These are phyloP conservation scores for Platycnemis pennipes DNA, from an alignment of 2,888 invertebrate genomes.

Conservation along the genomic window DNA sequence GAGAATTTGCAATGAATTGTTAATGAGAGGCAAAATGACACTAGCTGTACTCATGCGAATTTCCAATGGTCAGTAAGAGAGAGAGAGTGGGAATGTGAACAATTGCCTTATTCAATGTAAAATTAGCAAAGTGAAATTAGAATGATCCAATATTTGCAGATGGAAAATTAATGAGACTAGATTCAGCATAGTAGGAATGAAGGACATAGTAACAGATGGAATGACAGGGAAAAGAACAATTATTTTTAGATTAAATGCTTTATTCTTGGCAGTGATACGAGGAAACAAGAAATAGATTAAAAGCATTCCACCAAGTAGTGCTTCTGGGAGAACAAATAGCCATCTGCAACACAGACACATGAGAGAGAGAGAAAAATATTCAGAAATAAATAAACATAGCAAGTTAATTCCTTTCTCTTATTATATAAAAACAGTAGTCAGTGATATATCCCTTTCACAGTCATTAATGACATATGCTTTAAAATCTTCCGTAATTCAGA, in stretches of 20 bases:
- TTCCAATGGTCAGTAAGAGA: not conserved
- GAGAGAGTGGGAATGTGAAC: not conserved
- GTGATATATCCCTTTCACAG: not conserved
- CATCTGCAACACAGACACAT: constrained; percentile 18
- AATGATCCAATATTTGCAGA: not conserved
- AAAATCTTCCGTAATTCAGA: not conserved
- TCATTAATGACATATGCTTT: not conserved
- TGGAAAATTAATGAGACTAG: not conserved
- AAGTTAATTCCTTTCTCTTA: not conserved
- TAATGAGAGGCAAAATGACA: not conserved
- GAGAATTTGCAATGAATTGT: not conserved
- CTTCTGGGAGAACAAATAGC: not conserved
- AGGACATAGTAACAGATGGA: not conserved
- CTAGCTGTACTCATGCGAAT: not conserved
- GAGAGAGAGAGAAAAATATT: not conserved
- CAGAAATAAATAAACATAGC: not conserved
- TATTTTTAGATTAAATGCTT: not conserved
- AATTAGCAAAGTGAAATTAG: not conserved
- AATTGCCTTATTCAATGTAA: not conserved
- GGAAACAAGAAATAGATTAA: not conserved
- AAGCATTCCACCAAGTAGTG: not conserved
- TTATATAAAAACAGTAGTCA: not conserved
- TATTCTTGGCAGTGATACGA: not conserved
- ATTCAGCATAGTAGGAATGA: not conserved
- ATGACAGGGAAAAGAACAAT: not conserved